Evolutionary conservation across 1,140 invertebrate genomes (phyloP), one percentile per base, ranked within the genome.

Genomic region (Bombyx mori): DNA sequence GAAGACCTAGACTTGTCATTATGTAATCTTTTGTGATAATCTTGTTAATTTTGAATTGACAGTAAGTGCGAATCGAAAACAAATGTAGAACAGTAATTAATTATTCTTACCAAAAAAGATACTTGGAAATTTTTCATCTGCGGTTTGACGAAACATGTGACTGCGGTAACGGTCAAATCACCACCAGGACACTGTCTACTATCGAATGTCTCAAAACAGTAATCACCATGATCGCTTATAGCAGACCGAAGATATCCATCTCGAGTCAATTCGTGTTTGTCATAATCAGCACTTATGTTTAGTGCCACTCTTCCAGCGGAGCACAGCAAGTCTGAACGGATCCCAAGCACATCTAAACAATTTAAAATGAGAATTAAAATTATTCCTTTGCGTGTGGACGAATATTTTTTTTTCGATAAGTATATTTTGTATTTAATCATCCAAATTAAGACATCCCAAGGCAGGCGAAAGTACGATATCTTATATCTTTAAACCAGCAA

Each of bases 121-220:
- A 86, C 49, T 18, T 63, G 56, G 60, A 78, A 85, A 57, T 85
- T 62, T 61, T 82, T 63, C 12, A 12, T 52, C 42, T 54, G 62
- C 8, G 53, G 52, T n/a, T 70, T 73, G 49, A 73, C 55, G 53
- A 83, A 86, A 54, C 83, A 86, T 3, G 73, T 67, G 6, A 83
- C 70, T 2, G 69, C 71, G 6, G 62, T 77, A n/a, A 75, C 58
- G n/a, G 62, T 55, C 6, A 79, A 48, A 10, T 71, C 68, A n/a
- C 72, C 68, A 4, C 61, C 54, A 3, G 73, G 69, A 57, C 83
- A 86, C 12, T 66, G 54, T 7, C 76, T 70, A 2, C 66, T 66
- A 58, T 86, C 81, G 53, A 85, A 82, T 12, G 72, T 62, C 56
- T 85, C 81, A 8, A 86, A 47, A 54, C 83, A 86, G 58, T 84